Percentiles rank a stretch among this genome's conserved stretches.
Evolutionary conservation across 2,797 vertebrate genomes (phyloP).

Genomic region (Microcaecilia unicolor): DNA sequence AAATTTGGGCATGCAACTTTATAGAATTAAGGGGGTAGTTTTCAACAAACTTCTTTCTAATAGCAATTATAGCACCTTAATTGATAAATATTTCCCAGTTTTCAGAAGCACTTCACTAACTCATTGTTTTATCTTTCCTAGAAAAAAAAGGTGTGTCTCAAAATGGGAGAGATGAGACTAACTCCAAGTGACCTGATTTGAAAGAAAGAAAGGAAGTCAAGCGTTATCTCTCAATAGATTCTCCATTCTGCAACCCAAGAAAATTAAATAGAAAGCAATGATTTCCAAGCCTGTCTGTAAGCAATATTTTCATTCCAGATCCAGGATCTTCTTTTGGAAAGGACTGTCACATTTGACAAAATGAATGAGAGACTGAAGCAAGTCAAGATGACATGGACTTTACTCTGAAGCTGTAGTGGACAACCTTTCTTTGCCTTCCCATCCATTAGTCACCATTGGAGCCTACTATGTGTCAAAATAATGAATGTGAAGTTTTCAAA

Average conservation of each 20-base stretch:
- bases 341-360: constrained; percentile 1
- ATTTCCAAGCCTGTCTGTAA: constrained; percentile 23
- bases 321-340: constrained; percentile 16
- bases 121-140: constrained; percentile 34
- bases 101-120: too few relatives aligned
- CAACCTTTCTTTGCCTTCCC: constrained; percentile 25
- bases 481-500: constrained; percentile 33
- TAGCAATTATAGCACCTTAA: too few relatives aligned
- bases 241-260: too few relatives aligned
- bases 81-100: too few relatives aligned
- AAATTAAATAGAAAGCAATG: neutral
- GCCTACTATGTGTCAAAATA: constrained; percentile 35
- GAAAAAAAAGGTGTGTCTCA: constrained; percentile 62
- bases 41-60: too few relatives aligned
- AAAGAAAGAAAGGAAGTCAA: constrained; percentile 4
- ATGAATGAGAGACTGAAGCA: constrained; percentile 1
- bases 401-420: constrained; percentile 12
- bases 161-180: constrained; percentile 43
- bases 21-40: too few relatives aligned
- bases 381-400: constrained; percentile 3
- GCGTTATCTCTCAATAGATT: neutral
- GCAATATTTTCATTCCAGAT: constrained; percentile 49
- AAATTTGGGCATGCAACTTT: too few relatives aligned
- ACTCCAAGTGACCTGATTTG: constrained; percentile 32
- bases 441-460: constrained; percentile 27